A percentile compares a stretch with the other conserved stretches of the same genome.
These are phyloP conservation scores for Rhimphoctona megacephalus DNA, from an alignment of 2,888 invertebrate species.

Conservation along the genomic window DNA sequence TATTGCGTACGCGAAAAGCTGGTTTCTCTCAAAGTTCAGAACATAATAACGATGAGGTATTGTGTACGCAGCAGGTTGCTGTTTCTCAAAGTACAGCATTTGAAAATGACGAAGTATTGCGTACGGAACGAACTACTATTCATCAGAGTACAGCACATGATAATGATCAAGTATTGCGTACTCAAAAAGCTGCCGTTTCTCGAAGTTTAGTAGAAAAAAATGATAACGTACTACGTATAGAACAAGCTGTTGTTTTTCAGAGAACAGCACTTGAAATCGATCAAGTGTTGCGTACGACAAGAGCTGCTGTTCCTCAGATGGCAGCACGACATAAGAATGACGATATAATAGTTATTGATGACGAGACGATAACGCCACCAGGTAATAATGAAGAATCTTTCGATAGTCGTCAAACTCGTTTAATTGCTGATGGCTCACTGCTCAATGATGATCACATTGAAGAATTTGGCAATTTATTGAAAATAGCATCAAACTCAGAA, in stretches of 20 bases:
- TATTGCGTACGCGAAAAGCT: too few relatives aligned
- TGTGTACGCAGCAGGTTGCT: too few relatives aligned
- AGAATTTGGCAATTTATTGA: slow-evolving; percentile 45
- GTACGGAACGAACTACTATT: too few relatives aligned
- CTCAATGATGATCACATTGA: slow-evolving; percentile 55
- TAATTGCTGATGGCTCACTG: slow-evolving; percentile 6
- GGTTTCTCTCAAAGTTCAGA: too few relatives aligned
- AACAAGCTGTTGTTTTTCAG: slow-evolving; percentile 30
- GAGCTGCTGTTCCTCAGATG: too few relatives aligned
- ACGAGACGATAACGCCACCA: background rate
- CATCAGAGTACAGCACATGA: too few relatives aligned
- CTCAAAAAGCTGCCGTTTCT: background rate
- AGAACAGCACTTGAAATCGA: slow-evolving; percentile 48
- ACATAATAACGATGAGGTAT: too few relatives aligned
- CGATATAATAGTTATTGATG: background rate
- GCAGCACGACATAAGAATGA: background rate
- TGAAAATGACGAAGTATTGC: too few relatives aligned
- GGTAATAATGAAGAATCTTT: background rate
- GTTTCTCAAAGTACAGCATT: too few relatives aligned
- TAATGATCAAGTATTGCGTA: background rate
- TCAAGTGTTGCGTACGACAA: too few relatives aligned
- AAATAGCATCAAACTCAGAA: slow-evolving; percentile 37
- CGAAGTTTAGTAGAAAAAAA: background rate
- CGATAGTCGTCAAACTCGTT: background rate
- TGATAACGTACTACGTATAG: too few relatives aligned